phyloP scores from a whole-genome alignment of 2,113 vertebrate genomes.

The Miniopterus natalensis region DNA sequence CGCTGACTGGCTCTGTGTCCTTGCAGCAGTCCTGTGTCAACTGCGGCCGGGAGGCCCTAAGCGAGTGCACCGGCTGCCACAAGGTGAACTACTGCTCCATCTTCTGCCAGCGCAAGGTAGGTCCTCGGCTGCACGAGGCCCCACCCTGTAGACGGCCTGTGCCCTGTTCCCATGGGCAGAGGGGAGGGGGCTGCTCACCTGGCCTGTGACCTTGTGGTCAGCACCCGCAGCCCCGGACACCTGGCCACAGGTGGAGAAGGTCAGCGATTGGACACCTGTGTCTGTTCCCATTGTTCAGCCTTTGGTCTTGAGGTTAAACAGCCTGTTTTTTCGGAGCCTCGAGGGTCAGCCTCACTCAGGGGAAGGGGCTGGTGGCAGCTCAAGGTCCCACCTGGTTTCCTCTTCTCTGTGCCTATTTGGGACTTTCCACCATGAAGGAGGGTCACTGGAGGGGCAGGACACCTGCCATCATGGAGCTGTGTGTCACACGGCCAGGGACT shows the following conservation, averaged over 20 bases:
- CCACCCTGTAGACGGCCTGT: background rate
- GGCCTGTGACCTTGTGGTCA: background rate
- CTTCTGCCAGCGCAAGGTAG: conserved; percentile 98
- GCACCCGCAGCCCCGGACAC: background rate
- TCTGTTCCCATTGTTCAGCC: background rate
- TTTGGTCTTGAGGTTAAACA: background rate
- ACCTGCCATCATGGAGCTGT: background rate
- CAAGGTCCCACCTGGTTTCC: background rate
- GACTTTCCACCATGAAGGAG: background rate
- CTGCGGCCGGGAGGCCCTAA: conserved; percentile 96
- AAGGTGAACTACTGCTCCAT: conserved; percentile 99
- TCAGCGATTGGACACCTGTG: background rate
- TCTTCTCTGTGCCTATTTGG: background rate
- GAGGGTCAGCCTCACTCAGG: background rate
- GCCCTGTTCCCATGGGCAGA: background rate
- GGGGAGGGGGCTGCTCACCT: background rate
- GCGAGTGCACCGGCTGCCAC: conserved; percentile 96
- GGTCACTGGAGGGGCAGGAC: too few relatives aligned
- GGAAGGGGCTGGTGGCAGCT: background rate
- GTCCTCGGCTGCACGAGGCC: too few relatives aligned
- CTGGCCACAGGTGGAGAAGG: background rate
- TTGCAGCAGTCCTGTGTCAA: conserved; percentile 96
- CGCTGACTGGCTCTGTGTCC: background rate
- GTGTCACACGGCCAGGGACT: rapidly evolving
- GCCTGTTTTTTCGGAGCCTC: background rate